phyloP scores from a whole-genome alignment of 2,113 vertebrate species.

The Rhinichthys klamathensis region DNA sequence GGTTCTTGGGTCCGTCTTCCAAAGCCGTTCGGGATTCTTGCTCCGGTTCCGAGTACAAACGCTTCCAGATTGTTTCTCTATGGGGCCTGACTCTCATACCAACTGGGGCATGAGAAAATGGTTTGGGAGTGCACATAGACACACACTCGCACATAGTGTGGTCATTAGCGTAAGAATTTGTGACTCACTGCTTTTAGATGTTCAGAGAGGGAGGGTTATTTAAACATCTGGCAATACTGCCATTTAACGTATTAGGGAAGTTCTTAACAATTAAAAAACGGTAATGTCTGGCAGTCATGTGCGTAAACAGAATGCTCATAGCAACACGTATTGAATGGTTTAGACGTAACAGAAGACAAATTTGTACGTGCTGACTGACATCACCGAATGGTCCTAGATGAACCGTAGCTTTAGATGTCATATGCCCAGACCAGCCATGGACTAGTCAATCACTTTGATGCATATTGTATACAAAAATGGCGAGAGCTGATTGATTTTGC shows the following conservation, averaged over 20 bases:
- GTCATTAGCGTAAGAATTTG: neutral
- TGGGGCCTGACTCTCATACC: slow-evolving; percentile 29
- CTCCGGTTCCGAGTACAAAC: slow-evolving; percentile 31
- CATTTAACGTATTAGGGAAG: neutral
- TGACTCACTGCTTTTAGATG: neutral
- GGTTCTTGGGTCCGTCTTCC: slow-evolving; percentile 27
- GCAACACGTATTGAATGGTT: slow-evolving; percentile 4
- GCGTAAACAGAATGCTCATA: slow-evolving; percentile 11
- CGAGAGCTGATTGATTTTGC: slow-evolving; percentile 1
- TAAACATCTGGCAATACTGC: neutral
- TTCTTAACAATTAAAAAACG: neutral
- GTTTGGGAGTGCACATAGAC: neutral
- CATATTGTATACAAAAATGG: neutral
- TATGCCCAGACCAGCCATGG: neutral
- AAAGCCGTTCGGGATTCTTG: slow-evolving; percentile 19
- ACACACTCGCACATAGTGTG: slow-evolving; percentile 18
- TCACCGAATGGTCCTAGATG: neutral
- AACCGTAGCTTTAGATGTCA: neutral
- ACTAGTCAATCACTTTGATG: neutral
- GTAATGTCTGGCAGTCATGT: neutral
- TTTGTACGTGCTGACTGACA: neutral
- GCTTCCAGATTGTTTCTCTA: slow-evolving; percentile 35
- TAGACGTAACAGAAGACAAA: neutral
- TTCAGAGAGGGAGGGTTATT: neutral
- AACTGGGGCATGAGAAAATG: slow-evolving; percentile 36